A percentile compares a stretch with the other conserved stretches of the same genome.
These are phyloP conservation scores for Petrocephalus schoutedeni DNA, from an alignment of 2,797 vertebrate species.

Conservation along the genomic window DNA sequence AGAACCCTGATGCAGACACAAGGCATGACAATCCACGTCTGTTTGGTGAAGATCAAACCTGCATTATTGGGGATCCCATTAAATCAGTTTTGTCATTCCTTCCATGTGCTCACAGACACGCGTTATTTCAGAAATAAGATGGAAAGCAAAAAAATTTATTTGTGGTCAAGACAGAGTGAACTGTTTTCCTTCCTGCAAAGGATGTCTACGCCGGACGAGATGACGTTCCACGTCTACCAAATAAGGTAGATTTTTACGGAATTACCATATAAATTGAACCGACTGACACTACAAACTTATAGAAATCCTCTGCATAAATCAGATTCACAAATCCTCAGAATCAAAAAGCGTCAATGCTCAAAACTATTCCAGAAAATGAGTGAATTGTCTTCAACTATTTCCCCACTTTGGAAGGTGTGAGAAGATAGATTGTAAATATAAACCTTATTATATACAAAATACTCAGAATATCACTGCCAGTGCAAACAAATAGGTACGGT, in stretches of 20 bases:
- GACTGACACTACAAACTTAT: background rate
- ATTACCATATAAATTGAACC: background rate
- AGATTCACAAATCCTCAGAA: background rate
- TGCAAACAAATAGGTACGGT: background rate
- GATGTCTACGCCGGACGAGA: background rate
- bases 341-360: background rate
- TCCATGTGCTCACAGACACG: background rate
- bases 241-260: background rate
- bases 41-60: background rate
- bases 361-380: background rate
- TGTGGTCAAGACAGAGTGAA: background rate
- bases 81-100: background rate
- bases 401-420: background rate
- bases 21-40: background rate
- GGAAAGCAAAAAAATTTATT: background rate
- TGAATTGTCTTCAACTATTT: background rate
- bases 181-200: background rate
- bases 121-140: background rate
- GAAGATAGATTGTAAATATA: background rate
- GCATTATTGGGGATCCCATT: background rate
- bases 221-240: background rate
- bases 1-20: background rate
- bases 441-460: background rate
- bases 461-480: background rate
- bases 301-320: background rate